Percentiles rank a stretch among this genome's conserved stretches.
These are phyloP conservation scores for Phasia obesa DNA, from an alignment of 2,888 invertebrate species.

Conservation along the genomic window DNA sequence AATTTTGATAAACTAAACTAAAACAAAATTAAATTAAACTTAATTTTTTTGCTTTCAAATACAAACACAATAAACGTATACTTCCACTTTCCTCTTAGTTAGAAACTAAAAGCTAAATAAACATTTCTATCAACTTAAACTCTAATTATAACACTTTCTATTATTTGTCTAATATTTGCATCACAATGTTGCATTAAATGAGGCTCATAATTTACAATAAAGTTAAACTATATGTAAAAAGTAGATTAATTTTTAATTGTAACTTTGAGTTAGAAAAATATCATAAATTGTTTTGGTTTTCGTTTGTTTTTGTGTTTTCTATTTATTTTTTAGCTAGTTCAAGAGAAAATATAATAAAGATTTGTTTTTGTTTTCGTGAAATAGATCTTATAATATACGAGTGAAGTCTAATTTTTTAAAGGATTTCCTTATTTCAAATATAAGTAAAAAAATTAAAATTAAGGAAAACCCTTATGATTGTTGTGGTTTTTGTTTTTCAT, in stretches of 20 bases:
- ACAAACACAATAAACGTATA: slow-evolving; percentile 9
- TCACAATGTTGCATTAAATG: slow-evolving; percentile 51
- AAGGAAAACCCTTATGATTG: slow-evolving; percentile 64
- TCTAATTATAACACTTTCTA: slow-evolving; percentile 41
- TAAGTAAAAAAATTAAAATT: slow-evolving; percentile 57
- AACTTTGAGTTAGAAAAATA: slow-evolving; percentile 63
- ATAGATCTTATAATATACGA: slow-evolving; percentile 65
- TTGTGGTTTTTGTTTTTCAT: slow-evolving; percentile 55
- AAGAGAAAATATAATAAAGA: slow-evolving; percentile 61
- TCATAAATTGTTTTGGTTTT: slow-evolving; percentile 25
- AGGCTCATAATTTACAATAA: slow-evolving; percentile 38
- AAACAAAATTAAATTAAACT: slow-evolving; percentile 27
- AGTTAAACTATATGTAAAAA: slow-evolving; percentile 21
- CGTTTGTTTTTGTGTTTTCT: slow-evolving; percentile 30
- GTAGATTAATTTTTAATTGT: slow-evolving; percentile 44
- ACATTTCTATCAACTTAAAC: slow-evolving; percentile 56
- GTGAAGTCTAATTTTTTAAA: slow-evolving; percentile 66
- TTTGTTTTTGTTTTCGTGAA: slow-evolving; percentile 41
- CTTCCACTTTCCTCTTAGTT: background rate
- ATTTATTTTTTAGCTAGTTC: slow-evolving; percentile 64
- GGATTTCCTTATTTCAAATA: slow-evolving; percentile 47
- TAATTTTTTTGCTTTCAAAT: slow-evolving; percentile 13
- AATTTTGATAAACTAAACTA: slow-evolving; percentile 24
- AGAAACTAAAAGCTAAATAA: slow-evolving; percentile 48
- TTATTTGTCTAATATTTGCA: slow-evolving; percentile 46